Evolutionary conservation across 2,113 vertebrate species (phyloP).

Genomic region (Etheostoma spectabile): DNA sequence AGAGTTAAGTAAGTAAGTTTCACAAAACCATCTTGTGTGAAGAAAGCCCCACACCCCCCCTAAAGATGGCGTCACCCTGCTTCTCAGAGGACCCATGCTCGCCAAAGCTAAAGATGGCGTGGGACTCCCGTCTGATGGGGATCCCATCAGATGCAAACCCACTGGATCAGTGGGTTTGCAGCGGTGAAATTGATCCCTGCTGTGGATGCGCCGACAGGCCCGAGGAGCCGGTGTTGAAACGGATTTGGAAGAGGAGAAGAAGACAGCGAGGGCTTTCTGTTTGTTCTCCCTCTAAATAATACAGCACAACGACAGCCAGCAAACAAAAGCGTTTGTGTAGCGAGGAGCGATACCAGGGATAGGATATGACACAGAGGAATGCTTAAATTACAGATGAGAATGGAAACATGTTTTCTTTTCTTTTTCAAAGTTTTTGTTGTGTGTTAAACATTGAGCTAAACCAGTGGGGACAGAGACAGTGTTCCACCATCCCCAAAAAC

Average conservation of each 20-base stretch:
- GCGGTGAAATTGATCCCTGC: slow-evolving; percentile 69
- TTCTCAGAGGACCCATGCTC: slow-evolving; percentile 12
- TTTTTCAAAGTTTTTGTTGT: slow-evolving; percentile 28
- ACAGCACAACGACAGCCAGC: slow-evolving; percentile 63
- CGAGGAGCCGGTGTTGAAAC: slow-evolving; percentile 48
- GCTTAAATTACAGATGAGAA: slow-evolving; percentile 67
- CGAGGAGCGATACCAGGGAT: slow-evolving; percentile 21
- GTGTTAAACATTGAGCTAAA: slow-evolving; percentile 49
- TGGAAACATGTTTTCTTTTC: slow-evolving; percentile 40
- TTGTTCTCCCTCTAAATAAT: slow-evolving; percentile 74
- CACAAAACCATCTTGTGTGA: not conserved
- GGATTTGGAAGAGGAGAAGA: slow-evolving; percentile 58
- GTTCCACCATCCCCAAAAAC: slow-evolving; percentile 17
- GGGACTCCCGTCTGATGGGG: slow-evolving; percentile 61
- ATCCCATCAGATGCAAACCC: too few relatives aligned
- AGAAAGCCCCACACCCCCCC: not conserved
- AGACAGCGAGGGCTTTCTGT: slow-evolving; percentile 54
- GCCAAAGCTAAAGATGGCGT: slow-evolving; percentile 30
- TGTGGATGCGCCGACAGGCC: slow-evolving; percentile 59
- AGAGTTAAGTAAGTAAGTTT: not conserved
- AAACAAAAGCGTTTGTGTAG: slow-evolving; percentile 69
- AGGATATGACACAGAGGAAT: slow-evolving; percentile 35
- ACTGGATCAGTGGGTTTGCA: slow-evolving; percentile 56
- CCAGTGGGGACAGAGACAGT: not conserved
- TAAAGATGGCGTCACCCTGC: slow-evolving; percentile 18